Conservation (phyloP, 2,888 invertebrate genomes). For the Halictus ligatus region DNA sequence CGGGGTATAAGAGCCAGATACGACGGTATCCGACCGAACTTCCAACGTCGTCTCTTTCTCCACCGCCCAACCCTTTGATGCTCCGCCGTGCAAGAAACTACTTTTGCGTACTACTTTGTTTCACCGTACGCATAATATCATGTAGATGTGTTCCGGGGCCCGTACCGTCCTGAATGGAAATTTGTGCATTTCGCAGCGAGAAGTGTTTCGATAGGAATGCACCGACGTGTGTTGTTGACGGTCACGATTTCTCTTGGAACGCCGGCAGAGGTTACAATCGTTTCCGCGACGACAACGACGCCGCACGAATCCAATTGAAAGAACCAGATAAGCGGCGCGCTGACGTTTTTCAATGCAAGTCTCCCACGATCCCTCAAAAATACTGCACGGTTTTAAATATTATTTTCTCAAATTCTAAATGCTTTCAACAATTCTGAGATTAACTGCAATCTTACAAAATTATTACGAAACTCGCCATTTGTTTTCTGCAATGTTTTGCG, state of each 20-base stretch:
- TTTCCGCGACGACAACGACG: constrained; percentile 41
- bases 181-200: constrained; percentile 69
- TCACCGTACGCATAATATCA: constrained; percentile 74
- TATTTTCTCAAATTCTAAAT: neutral
- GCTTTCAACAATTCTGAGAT: neutral
- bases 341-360: neutral
- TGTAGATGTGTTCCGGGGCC: constrained; percentile 67
- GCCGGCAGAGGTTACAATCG: constrained; percentile 11
- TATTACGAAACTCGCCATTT: neutral
- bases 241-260: constrained; percentile 34
- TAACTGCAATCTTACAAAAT: neutral
- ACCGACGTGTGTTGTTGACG: constrained; percentile 58
- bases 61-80: neutral
- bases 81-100: constrained; percentile 57
- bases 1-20: constrained; percentile 61
- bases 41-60: constrained; percentile 30
- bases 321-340: constrained; percentile 51
- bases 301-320: constrained; percentile 56
- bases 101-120: constrained; percentile 67
- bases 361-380: neutral
- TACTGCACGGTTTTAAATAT: neutral
- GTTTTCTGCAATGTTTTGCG: neutral
- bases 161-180: constrained; percentile 72
- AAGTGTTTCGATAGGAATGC: constrained; percentile 73
- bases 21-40: constrained; percentile 61